Base-by-base conservation (phyloP, 1,140 invertebrate genomes). In the Calliopsis andreniformis region DNA sequence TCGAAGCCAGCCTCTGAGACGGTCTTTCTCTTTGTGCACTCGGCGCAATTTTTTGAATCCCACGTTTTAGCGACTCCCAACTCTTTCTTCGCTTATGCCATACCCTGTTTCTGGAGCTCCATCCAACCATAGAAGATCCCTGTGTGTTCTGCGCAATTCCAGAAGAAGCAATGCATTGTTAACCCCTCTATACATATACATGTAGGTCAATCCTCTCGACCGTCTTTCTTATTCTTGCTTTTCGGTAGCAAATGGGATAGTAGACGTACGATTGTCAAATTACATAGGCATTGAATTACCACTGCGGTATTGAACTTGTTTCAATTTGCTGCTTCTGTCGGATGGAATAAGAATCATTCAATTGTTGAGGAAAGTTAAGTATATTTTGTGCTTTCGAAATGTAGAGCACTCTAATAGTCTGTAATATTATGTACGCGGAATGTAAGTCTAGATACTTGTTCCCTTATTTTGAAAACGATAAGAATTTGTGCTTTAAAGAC, bases 21-120 rank as follows among this genome's bases (percentile, higher is more conserved):
- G 58, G 25, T 45, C 39, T 64, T 42, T 43, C 71, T 39, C 49
- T 66, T 64, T 75, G 70, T 45, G 42, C 49, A 68, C 51, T 79
- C 70, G 70, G 67, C 79, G 79, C 69, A 71, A 81, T 84, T 85
- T 82, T 79, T 69, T 64, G 66, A 61, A 84, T 85, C 84, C 56
- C 61, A 82, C 75, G 76, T 85, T 23, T 42, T 82, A 81, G 79
- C 47, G 63, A 69, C 42, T 81, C 72, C 78, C 78, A 78, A 68
- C 75, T 63, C 55, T 43, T 69, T 64, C 30, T 20, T 64, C 55
- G 23, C 63, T 59, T 35, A 56, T 28, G 23, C 6, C 51, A 10
- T 56, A 53, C 25, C 35, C 39, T 32, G 42, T 20, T 76, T 66
- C 62, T 66, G 35, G 51, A 39, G 23, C 18, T 70, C 35, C 80